Evolutionary conservation across 2,113 vertebrate species (phyloP).

Genomic region (Lethenteron camtschaticum): DNA sequence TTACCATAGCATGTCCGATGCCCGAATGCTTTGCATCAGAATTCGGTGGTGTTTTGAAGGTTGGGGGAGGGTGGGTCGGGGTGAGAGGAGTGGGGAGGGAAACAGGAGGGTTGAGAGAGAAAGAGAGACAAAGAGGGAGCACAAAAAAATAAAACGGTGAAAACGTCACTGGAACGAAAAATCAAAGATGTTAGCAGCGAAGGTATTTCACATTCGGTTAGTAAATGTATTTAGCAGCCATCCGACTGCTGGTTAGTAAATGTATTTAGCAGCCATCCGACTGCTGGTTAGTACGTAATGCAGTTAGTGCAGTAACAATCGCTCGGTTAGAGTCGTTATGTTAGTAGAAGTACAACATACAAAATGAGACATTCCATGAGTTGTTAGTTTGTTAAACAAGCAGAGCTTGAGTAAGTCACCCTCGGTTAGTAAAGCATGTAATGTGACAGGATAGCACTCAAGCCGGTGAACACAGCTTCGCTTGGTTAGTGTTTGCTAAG

Average conservation of each 20-base stretch:
- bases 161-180: neutral
- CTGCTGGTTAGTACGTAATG: neutral
- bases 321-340: neutral
- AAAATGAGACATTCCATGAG: constrained; percentile 5
- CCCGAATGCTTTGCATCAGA: constrained; percentile 66
- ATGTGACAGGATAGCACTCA: too few relatives aligned
- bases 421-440: too few relatives aligned
- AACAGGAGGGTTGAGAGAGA: neutral
- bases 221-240: neutral
- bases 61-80: constrained; percentile 14
- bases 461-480: too few relatives aligned
- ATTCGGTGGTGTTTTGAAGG: constrained; percentile 23
- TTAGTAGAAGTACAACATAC: constrained; percentile 2
- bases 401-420: too few relatives aligned
- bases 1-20: constrained; percentile 99
- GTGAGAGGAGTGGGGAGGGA: constrained; percentile 14
- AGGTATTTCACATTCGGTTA: neutral
- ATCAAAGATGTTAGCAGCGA: constrained; percentile 2
- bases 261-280: neutral
- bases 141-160: constrained; percentile 2
- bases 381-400: constrained; percentile 1
- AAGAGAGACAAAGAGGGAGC: neutral
- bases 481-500: too few relatives aligned
- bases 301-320: constrained; percentile 2
- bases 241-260: neutral